Percentiles rank a stretch among this genome's conserved stretches.
Evolutionary conservation across 2,113 vertebrate species (phyloP).

Genomic region (Zeus faber): DNA sequence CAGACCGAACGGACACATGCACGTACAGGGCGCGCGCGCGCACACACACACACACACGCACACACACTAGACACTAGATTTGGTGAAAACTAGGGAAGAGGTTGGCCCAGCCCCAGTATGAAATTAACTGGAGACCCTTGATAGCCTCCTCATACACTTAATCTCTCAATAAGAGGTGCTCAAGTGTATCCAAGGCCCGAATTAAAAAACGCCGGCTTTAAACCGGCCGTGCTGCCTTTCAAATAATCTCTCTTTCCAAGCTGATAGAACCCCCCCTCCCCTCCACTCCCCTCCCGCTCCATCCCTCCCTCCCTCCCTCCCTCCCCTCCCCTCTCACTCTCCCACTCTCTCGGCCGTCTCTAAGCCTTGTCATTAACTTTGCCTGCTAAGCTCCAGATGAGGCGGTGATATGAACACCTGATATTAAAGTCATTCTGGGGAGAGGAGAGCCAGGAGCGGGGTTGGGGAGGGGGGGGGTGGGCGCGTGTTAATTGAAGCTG

Average conservation of each 20-base stretch:
- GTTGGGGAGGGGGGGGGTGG: conserved; percentile 40
- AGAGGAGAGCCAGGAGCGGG: conserved; percentile 33
- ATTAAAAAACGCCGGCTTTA: conserved; percentile 70
- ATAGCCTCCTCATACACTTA: conserved; percentile 64
- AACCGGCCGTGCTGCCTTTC: conserved; percentile 50
- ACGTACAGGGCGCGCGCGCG: no score
- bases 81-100: no score
- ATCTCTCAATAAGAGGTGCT: conserved; percentile 70
- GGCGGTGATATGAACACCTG: conserved; percentile 65
- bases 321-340: conserved; percentile 15
- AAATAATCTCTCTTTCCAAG: conserved; percentile 61
- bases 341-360: conserved; percentile 37
- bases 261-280: conserved; percentile 53
- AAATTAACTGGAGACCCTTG: conserved; percentile 63
- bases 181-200: conserved; percentile 73
- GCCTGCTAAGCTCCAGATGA: conserved; percentile 62
- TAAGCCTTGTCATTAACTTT: conserved; percentile 76
- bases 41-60: no score
- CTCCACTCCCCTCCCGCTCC: conserved; percentile 6
- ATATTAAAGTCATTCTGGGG: conserved; percentile 67
- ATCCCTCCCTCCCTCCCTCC: background rate
- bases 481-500: conserved; percentile 62
- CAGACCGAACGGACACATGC: no score
- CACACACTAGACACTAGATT: no score
- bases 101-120: conserved; percentile 42